Evolutionary conservation across 1,140 invertebrate species (phyloP).

Genomic region (Penaeus indicus): DNA sequence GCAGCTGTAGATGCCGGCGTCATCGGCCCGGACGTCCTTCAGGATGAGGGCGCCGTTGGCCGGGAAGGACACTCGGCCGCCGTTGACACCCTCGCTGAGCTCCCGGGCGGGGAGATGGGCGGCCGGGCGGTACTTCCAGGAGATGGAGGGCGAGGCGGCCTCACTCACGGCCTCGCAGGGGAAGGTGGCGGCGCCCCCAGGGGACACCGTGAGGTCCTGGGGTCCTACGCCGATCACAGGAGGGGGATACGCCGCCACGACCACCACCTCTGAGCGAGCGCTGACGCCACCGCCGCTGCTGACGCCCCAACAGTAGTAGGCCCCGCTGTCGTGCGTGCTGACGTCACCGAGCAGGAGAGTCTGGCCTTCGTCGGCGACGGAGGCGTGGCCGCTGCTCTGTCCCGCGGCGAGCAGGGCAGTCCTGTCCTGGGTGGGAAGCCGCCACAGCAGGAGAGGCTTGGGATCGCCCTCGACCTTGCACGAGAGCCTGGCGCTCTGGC

Average conservation of each 20-base stretch:
- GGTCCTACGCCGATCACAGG: slow-evolving; percentile 62
- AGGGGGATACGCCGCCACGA: slow-evolving; percentile 59
- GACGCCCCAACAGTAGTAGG: slow-evolving; percentile 61
- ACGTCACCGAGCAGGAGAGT: slow-evolving; percentile 24
- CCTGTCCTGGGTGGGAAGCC: slow-evolving; percentile 53
- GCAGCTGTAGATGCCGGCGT: slow-evolving; percentile 86
- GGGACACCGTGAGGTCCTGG: slow-evolving; percentile 47
- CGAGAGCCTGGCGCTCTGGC: slow-evolving; percentile 21
- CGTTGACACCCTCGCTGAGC: slow-evolving; percentile 22
- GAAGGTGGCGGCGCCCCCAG: slow-evolving; percentile 46
- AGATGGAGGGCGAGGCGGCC: slow-evolving; percentile 41
- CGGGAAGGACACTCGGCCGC: slow-evolving; percentile 38
- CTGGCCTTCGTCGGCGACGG: slow-evolving; percentile 52
- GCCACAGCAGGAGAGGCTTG: slow-evolving; percentile 59
- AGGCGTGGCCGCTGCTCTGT: slow-evolving; percentile 45
- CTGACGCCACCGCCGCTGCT: slow-evolving; percentile 62
- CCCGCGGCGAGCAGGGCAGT: slow-evolving; percentile 52
- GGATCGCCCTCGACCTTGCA: slow-evolving; percentile 62
- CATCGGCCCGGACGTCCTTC: slow-evolving; percentile 68
- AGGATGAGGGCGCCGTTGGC: slow-evolving; percentile 59
- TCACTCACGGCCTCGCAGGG: slow-evolving; percentile 65
- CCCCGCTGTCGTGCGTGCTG: slow-evolving; percentile 71
- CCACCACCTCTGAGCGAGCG: slow-evolving; percentile 48
- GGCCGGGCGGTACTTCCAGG: slow-evolving; percentile 61
- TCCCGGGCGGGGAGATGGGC: slow-evolving; percentile 54